Conservation (phyloP, 2,888 invertebrate species). For the Nephrotoma guestfalica region DNA sequence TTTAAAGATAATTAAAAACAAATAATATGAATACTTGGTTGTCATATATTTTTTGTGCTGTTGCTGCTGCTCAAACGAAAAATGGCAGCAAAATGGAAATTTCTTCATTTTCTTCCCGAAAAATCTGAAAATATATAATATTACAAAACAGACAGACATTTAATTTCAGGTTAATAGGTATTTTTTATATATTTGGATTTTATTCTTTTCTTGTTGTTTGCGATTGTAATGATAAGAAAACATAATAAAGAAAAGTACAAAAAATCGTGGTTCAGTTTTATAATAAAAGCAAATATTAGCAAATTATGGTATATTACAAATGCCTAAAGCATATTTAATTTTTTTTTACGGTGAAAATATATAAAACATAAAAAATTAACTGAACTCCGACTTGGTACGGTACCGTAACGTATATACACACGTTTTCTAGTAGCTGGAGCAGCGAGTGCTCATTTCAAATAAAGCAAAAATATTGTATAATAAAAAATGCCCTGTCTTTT, state of each 20-base stretch:
- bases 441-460: neutral
- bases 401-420: neutral
- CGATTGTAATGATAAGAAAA: constrained; percentile 6
- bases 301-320: constrained; percentile 5
- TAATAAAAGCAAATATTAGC: constrained; percentile 6
- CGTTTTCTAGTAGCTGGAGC: neutral
- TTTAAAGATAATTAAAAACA: neutral
- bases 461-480: neutral
- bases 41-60: neutral
- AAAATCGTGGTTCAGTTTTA: neutral
- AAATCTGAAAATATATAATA: neutral
- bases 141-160: constrained; percentile 1
- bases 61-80: neutral
- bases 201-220: constrained; percentile 4
- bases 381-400: neutral
- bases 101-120: neutral
- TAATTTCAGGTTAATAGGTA: constrained; percentile 6
- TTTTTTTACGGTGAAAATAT: constrained; percentile 3
- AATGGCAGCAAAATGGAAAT: neutral
- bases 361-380: neutral
- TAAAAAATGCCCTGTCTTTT: constrained; percentile 1
- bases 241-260: constrained; percentile 1
- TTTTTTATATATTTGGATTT: constrained; percentile 2
- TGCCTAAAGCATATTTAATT: constrained; percentile 5
- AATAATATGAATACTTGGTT: neutral